Evolutionary conservation across 2,113 vertebrate species (phyloP).

Genomic region (Pelusios castaneus): DNA sequence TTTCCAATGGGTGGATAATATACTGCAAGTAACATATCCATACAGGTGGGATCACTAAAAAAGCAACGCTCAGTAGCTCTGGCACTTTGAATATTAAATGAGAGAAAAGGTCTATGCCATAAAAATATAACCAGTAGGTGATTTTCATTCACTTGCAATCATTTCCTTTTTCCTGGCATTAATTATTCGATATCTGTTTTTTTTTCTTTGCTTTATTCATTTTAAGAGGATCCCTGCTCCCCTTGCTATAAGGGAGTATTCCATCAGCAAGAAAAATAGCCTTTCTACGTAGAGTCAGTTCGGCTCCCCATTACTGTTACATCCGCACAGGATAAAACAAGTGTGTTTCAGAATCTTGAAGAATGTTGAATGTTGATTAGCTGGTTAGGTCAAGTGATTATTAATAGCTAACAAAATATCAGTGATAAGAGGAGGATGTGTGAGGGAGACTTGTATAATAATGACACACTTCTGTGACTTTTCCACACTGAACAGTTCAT

Average conservation of each 20-base stretch:
- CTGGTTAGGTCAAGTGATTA: background rate
- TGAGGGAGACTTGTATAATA: background rate
- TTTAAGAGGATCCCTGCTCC: background rate
- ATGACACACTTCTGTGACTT: background rate
- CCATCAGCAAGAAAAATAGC: background rate
- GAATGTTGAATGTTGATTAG: background rate
- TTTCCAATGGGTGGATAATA: background rate
- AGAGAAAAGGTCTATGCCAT: background rate
- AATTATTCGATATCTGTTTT: background rate
- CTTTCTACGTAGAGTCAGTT: background rate
- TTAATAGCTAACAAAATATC: background rate
- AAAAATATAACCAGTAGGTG: background rate
- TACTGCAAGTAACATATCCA: background rate
- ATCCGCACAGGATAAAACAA: background rate
- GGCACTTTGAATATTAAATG: background rate
- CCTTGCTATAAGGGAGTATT: background rate
- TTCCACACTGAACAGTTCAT: background rate
- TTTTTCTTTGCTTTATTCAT: background rate
- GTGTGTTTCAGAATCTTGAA: background rate
- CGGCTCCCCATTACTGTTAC: background rate
- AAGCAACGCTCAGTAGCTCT: background rate
- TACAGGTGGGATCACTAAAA: background rate
- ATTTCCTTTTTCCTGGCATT: background rate
- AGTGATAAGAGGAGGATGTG: accelerated
- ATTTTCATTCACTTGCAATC: background rate